phyloP scores from a whole-genome alignment of 53 echinoderm and acorn worm genomes.

The Hippasteria phrygiana region DNA sequence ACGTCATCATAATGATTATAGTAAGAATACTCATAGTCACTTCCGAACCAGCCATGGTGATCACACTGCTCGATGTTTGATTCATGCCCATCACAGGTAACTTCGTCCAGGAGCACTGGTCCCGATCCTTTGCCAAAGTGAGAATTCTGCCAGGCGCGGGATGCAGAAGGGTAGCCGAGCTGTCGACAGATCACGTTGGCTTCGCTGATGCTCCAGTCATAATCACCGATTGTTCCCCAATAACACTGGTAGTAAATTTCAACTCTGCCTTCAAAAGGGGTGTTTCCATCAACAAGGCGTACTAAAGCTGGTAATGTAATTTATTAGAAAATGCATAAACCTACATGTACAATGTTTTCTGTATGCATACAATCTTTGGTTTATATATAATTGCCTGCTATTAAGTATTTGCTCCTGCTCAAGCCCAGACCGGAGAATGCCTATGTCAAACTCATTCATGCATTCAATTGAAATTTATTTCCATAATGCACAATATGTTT shows the following conservation, averaged over 20 bases:
- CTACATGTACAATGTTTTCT: too few relatives aligned
- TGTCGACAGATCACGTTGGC: slow-evolving; percentile 12
- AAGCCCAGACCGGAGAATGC: too few relatives aligned
- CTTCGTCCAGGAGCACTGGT: background rate
- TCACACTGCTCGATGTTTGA: background rate
- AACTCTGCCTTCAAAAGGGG: background rate
- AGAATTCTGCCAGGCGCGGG: background rate
- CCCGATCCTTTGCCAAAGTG: slow-evolving; percentile 20
- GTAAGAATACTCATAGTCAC: too few relatives aligned
- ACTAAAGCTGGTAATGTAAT: background rate
- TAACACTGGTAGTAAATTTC: background rate
- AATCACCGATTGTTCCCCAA: background rate
- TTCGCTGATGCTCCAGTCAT: background rate
- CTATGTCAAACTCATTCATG: too few relatives aligned
- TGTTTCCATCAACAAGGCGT: background rate
- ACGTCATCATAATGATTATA: too few relatives aligned
- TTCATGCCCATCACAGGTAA: background rate
- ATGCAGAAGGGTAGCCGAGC: slow-evolving; percentile 20
- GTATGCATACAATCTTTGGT: too few relatives aligned
- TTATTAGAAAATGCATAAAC: too few relatives aligned
- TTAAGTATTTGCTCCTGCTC: too few relatives aligned
- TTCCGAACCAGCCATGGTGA: background rate
- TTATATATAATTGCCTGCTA: too few relatives aligned
- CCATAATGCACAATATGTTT: too few relatives aligned
- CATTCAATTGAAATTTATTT: too few relatives aligned